These are phyloP conservation scores for Tenrec ecaudatus DNA, from an alignment of 2,113 vertebrate species.

Conservation along the genomic window DNA sequence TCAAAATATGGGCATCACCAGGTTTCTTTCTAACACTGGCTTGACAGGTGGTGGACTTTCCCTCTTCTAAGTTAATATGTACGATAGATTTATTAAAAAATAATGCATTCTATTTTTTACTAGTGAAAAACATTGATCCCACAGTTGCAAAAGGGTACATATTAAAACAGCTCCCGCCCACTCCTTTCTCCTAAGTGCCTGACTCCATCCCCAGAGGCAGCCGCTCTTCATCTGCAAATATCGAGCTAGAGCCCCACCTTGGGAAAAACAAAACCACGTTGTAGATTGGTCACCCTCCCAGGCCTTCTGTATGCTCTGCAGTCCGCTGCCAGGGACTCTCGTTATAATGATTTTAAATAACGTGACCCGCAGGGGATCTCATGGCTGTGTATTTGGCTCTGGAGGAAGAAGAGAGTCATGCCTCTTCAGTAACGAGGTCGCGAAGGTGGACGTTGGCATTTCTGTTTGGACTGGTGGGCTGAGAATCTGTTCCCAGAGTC, in stretches of 20 bases:
- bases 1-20: not conserved
- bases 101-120: not conserved
- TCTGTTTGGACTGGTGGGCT: constrained; percentile 1
- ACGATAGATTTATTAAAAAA: not conserved
- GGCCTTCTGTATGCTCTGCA: constrained; percentile 16
- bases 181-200: not conserved
- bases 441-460: constrained; percentile 43
- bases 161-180: not conserved
- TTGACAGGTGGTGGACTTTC: not conserved
- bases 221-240: not conserved
- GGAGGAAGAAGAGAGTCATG: constrained; percentile 27
- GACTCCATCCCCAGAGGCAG: not conserved
- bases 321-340: not conserved
- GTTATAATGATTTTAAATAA: constrained; percentile 43
- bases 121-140: not conserved
- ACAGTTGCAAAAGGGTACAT: not conserved
- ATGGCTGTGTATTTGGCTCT: constrained; percentile 55
- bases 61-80: not conserved
- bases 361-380: not conserved
- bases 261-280: not conserved
- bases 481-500: not conserved
- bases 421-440: constrained; percentile 18
- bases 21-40: not conserved
- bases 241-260: not conserved
- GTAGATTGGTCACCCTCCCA: constrained; percentile 6